Conservation (phyloP, 2,113 vertebrate species). For the Perca flavescens region DNA sequence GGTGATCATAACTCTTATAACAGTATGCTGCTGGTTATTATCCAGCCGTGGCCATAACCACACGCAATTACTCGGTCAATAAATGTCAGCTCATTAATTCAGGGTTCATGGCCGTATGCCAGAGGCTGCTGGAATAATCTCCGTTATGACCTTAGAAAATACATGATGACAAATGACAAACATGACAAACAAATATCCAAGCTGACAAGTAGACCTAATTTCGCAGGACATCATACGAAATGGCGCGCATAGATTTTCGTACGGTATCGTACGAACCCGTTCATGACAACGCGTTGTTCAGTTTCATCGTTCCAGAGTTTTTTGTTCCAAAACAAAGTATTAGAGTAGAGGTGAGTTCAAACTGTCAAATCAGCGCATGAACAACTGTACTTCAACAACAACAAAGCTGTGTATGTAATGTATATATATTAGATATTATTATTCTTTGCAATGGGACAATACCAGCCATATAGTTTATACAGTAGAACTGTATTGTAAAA, state of each 20-base stretch:
- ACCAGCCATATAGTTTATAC: not conserved
- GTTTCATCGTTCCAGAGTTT: not conserved
- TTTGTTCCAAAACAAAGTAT: not conserved
- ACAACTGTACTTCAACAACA: not conserved
- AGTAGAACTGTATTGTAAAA: not conserved
- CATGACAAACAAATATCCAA: no score
- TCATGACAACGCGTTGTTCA: no score
- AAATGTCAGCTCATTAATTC: slow-evolving; percentile 41
- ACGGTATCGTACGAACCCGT: no score
- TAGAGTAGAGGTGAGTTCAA: not conserved
- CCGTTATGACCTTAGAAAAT: not conserved
- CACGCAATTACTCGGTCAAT: slow-evolving; percentile 37
- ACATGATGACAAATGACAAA: no score
- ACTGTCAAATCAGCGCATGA: not conserved
- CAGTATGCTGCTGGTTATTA: slow-evolving; percentile 9
- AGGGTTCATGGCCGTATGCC: slow-evolving; percentile 21
- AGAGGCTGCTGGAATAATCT: slow-evolving; percentile 32
- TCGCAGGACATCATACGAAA: no score
- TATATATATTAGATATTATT: not conserved
- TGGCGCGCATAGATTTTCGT: no score
- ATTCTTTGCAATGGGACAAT: slow-evolving; percentile 2
- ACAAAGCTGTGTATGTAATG: not conserved
- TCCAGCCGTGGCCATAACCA: slow-evolving; percentile 30
- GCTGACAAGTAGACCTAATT: no score
- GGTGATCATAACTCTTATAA: not conserved